Percentiles rank a stretch among this genome's conserved stretches.
Conservation (phyloP, 2,888 invertebrate genomes). For the Neoascia interrupta region DNA sequence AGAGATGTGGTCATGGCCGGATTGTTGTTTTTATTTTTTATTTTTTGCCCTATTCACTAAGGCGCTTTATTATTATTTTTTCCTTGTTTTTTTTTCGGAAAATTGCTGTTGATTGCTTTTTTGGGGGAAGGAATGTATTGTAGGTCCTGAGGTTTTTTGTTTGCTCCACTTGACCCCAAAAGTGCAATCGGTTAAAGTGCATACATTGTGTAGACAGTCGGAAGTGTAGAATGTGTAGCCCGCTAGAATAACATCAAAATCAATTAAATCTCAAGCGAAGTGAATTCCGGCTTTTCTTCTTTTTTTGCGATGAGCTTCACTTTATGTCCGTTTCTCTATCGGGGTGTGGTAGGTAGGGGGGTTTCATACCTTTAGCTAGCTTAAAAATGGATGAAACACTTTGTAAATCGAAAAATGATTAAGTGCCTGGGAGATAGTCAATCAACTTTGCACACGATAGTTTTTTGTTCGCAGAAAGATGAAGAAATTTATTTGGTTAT, state of each 20-base stretch:
- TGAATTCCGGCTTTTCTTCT: no score
- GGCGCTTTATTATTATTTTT: conserved; percentile 30
- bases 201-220: neutral
- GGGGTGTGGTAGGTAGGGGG: no score
- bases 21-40: neutral
- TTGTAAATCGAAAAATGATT: no score
- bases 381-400: no score
- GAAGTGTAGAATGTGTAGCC: neutral
- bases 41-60: neutral
- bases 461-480: no score
- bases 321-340: no score
- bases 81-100: neutral
- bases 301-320: no score
- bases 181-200: conserved; percentile 36
- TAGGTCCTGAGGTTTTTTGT: no score
- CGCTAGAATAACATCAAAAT: neutral
- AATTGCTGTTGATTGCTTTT: conserved; percentile 9
- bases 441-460: no score
- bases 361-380: no score
- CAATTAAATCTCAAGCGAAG: neutral
- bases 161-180: conserved; percentile 28
- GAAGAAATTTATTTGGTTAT: no score
- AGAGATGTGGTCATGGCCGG: conserved; percentile 1
- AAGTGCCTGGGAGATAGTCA: no score
- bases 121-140: neutral